Evolutionary conservation across 2,888 invertebrate species (phyloP), one percentile per base, ranked within the genome.

Genomic region (Poecilus cupreus): DNA sequence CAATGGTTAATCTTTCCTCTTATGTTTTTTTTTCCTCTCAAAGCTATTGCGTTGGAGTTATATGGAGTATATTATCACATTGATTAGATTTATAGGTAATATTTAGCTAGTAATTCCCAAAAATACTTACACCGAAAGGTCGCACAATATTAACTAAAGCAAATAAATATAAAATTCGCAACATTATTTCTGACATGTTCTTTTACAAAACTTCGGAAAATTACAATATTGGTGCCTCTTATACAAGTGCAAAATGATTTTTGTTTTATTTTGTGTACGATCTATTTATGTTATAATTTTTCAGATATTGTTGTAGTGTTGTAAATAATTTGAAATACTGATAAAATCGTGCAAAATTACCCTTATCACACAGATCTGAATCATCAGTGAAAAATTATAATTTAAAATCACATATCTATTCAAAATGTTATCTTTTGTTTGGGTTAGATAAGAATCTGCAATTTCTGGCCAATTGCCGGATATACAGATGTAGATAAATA

Each of bases 381-480:
- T 49, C 13, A 49, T 49, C 49, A n/a, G 13, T 18, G 16, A 18
- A 54, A 60, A 60, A 60, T 11, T 13, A n/a, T 26, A 24, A 43
- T 43, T 4, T 43, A 43, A 43, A 43, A 8, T 43, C 43, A n/a
- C 43, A 8, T 32, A 32, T 32, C 32, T 32, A 3, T 2, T 2
- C 20, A 54, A 54, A 54, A 54, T 18, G 13, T 22, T 54, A 22
- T 60, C 60, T 13, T 26, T 60, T 26, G 60, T 60, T 60, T 60
- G 26, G 24, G 5, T 11, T 4, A 2, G 60, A 60, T 60, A 26
- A 5, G 3, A n/a, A 60, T 60, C 60, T 24, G 13, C 26, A 43
- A 13, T 43, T 43, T 60, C 13, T 60, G 20, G 26, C n/a, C 13
- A 13, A 26, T 22, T 20, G 24, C 60, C 60, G 60, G 26, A 60